Base-by-base conservation (phyloP, 2,888 invertebrate genomes). In the Cerceris rybyensis region DNA sequence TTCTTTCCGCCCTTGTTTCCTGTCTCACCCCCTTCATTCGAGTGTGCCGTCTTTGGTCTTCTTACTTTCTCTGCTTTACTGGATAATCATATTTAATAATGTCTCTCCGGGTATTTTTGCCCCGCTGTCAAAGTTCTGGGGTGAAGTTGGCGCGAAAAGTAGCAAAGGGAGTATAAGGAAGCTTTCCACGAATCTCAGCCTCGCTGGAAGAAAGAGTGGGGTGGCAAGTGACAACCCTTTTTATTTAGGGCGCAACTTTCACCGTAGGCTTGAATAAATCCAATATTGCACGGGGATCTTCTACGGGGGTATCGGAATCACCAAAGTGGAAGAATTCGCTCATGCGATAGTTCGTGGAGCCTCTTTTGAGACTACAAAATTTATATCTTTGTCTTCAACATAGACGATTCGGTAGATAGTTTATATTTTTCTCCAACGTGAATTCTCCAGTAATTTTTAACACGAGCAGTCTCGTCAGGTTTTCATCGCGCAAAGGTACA, bases 1-100 rank as follows among this genome's bases (percentile, higher is more conserved):
- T 43, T 46, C 46, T 46, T 72, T 61, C 60, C 49, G 49, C 67
- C 41, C 8, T 49, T 61, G 58, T 54, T 46, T 49, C 16, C 42
- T 50, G 7, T 57, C 39, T 14, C n/a, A 57, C 61, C 28, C 65
- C 50, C 17, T 61, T 54, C 61, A 52, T 11, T 14, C 67, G 60
- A 50, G 16, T 42, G 28, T 60, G 54, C 28, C 43, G 41, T 60
- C 63, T 59, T 59, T 54, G 49, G 65, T 70, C 46, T 55, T 42
- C 60, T 55, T 46, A 54, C 72, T 65, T 70, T 57, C 61, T 39
- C 60, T 43, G n/a, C 68, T 67, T 49, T 42, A 52, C 57, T 49
- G 74, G 82, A 82, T 82, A 80, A 91, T 91, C 90, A 89, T 90
- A 92, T 92, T 91, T 91, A 92, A 91, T 92, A 91, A 91, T 89